Percentiles rank a stretch among this genome's conserved stretches.
These are phyloP conservation scores for Montifringilla adamsi DNA, from an alignment of 2,113 vertebrate species.

Conservation along the genomic window DNA sequence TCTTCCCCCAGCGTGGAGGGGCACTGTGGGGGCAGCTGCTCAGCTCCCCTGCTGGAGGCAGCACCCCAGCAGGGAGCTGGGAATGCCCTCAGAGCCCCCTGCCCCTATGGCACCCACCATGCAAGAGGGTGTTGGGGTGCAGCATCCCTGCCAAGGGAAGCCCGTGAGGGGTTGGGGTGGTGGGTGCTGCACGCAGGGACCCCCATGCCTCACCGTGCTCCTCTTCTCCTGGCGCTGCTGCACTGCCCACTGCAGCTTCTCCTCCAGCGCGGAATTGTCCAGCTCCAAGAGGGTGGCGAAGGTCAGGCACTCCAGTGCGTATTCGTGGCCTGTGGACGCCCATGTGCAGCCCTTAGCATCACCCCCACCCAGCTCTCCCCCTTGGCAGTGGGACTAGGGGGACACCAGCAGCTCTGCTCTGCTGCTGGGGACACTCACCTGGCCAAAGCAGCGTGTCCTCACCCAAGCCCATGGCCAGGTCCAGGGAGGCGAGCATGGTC, in stretches of 20 bases:
- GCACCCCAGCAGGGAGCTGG: not conserved
- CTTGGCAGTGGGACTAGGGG: not conserved
- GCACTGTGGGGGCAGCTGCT: conserved; percentile 70
- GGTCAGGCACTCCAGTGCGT: conserved; percentile 90
- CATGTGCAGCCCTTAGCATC: accelerated
- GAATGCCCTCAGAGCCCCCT: not conserved
- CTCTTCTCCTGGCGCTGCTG: conserved; percentile 84
- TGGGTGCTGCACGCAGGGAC: not conserved
- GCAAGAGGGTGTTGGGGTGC: not conserved
- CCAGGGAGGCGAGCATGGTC: conserved; percentile 93
- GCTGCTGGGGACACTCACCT: conserved; percentile 67
- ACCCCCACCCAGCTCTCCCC: accelerated
- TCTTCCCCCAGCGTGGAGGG: conserved; percentile 93
- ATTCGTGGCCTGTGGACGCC: conserved; percentile 85
- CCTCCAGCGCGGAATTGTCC: conserved; percentile 78
- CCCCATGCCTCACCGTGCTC: conserved; percentile 79
- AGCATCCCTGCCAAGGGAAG: conserved; percentile 77
- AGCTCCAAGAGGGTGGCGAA: conserved; percentile 90
- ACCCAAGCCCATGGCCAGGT: conserved; percentile 80
- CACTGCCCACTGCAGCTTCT: conserved; percentile 86
- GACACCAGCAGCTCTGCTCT: not conserved
- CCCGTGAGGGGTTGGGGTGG: conserved; percentile 16
- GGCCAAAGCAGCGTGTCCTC: conserved; percentile 93
- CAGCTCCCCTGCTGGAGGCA: not conserved
- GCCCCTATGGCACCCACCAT: not conserved